phyloP scores from a whole-genome alignment of 1,140 invertebrate species.

The Apis cerana region DNA sequence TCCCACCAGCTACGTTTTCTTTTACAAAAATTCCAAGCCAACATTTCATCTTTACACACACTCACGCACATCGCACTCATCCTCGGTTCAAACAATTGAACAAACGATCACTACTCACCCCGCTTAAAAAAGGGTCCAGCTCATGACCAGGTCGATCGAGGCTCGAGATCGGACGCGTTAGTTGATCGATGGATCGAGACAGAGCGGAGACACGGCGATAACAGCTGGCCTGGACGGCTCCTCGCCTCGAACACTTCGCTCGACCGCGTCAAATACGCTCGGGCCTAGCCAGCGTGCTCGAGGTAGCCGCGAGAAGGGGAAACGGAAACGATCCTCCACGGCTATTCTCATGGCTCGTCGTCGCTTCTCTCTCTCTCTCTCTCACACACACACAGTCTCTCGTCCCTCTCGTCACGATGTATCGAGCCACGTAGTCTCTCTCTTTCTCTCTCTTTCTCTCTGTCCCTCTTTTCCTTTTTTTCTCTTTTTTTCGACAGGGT shows the following conservation, averaged over 20 bases:
- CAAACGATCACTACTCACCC: background rate
- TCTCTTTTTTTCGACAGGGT: no score
- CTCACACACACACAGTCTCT: no score
- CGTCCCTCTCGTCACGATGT: background rate
- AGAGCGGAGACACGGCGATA: background rate
- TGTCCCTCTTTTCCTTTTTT: no score
- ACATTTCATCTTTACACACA: no score
- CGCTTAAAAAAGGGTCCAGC: background rate
- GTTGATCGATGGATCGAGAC: slow-evolving; percentile 12
- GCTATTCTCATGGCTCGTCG: slow-evolving; percentile 46
- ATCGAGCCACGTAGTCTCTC: background rate
- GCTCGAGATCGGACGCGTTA: background rate
- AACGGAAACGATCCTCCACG: slow-evolving; percentile 58
- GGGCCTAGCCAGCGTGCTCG: slow-evolving; percentile 24
- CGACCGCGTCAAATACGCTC: slow-evolving; percentile 32
- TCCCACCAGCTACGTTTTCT: no score
- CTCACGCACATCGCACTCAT: background rate
- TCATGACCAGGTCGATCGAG: slow-evolving; percentile 1
- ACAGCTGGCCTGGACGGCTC: slow-evolving; percentile 25
- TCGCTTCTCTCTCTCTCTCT: background rate
- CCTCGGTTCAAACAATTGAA: background rate
- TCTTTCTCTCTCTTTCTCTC: no score
- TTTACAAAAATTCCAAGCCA: no score
- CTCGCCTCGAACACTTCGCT: slow-evolving; percentile 35
- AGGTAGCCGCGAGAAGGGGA: slow-evolving; percentile 44